Evolutionary conservation across 2,113 vertebrate species (phyloP).

Genomic region (Zonotrichia leucophrys): DNA sequence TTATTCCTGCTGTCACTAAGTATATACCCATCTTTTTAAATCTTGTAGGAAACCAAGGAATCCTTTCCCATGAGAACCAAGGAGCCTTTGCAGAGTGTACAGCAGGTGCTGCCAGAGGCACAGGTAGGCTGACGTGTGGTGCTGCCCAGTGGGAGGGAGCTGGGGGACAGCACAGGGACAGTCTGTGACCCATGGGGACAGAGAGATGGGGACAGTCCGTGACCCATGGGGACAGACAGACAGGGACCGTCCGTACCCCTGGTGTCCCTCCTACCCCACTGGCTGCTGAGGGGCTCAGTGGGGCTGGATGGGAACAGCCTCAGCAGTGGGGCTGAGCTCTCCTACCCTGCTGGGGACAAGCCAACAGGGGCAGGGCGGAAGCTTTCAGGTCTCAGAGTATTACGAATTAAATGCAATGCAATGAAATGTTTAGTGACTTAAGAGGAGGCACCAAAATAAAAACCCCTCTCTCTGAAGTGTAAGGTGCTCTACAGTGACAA

Average conservation of each 20-base stretch:
- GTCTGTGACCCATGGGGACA: too few species aligned
- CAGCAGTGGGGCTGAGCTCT: neutral
- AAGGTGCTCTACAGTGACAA: neutral
- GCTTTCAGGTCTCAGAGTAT: neutral
- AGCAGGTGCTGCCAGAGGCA: neutral
- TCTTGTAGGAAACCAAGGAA: neutral
- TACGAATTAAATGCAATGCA: neutral
- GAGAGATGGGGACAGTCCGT: neutral
- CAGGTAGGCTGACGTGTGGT: accelerated
- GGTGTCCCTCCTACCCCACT: accelerated
- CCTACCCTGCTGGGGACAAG: neutral
- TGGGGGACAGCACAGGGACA: accelerated
- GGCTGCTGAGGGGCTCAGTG: neutral
- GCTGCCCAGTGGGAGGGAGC: accelerated
- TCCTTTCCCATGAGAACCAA: neutral
- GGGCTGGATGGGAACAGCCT: neutral
- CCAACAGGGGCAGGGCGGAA: too few species aligned
- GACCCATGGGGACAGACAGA: too few species aligned
- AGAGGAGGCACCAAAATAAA: neutral
- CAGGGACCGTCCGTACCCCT: neutral
- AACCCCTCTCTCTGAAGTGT: neutral
- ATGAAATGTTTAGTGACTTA: neutral
- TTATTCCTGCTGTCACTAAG: neutral
- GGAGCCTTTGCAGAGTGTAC: neutral
- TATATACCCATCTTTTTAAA: neutral